phyloP scores from a whole-genome alignment of 2,888 invertebrate species.

The Drosophila algonquin region DNA sequence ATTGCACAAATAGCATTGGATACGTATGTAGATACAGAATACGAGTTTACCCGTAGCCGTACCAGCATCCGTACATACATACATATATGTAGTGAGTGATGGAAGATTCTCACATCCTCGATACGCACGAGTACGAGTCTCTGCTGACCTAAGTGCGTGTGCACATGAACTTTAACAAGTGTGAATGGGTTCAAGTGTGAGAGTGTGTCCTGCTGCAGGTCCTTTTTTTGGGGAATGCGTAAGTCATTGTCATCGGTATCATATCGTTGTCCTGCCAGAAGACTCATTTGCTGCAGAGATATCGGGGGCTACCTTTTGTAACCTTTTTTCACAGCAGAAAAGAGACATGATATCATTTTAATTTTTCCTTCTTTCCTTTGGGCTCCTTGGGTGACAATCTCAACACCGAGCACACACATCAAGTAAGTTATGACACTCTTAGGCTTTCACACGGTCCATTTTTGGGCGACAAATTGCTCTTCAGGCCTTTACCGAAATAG shows the following conservation, averaged over 20 bases:
- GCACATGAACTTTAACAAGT: slow-evolving; percentile 64
- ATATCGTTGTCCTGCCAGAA: slow-evolving; percentile 20
- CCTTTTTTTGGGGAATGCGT: slow-evolving; percentile 10
- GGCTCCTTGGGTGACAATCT: slow-evolving; percentile 38
- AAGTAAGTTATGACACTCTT: slow-evolving; percentile 60
- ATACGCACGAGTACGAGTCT: slow-evolving; percentile 48
- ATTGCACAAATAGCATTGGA: slow-evolving; percentile 69
- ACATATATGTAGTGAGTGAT: slow-evolving; percentile 28
- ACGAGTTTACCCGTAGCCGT: background rate
- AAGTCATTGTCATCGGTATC: slow-evolving; percentile 56
- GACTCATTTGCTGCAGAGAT: slow-evolving; percentile 32
- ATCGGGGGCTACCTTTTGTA: slow-evolving; percentile 18
- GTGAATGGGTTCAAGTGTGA: background rate
- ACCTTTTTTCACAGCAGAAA: slow-evolving; percentile 40
- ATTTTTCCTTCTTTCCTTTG: slow-evolving; percentile 41
- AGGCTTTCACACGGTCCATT: slow-evolving; percentile 51
- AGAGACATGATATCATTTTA: slow-evolving; percentile 63
- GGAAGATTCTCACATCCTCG: slow-evolving; percentile 16
- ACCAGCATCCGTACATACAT: background rate
- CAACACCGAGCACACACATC: slow-evolving; percentile 37
- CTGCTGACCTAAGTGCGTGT: slow-evolving; percentile 73
- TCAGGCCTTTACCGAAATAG: slow-evolving; percentile 41
- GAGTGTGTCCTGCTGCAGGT: slow-evolving; percentile 29
- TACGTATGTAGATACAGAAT: slow-evolving; percentile 23
- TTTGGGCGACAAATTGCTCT: slow-evolving; percentile 67